Evolutionary conservation across 2,113 vertebrate species (phyloP).

Genomic region (Campylorhamphus procurvoides): DNA sequence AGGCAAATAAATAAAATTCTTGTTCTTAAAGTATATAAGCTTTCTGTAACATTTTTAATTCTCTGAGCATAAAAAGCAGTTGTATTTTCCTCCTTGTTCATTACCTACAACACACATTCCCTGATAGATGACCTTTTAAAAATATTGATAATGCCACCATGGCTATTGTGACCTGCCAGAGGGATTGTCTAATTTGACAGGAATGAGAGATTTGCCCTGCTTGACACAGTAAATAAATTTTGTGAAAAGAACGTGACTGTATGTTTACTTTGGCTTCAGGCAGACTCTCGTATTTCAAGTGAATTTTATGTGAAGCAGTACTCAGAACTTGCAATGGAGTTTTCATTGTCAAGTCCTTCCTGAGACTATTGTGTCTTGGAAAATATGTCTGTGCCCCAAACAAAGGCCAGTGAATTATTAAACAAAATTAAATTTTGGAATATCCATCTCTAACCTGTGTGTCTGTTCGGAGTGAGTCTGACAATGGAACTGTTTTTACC

Average conservation of each 20-base stretch:
- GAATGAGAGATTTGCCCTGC: constrained; percentile 38
- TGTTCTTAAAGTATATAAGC: background rate
- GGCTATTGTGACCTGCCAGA: constrained; percentile 34
- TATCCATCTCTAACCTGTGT: background rate
- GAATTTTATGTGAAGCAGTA: background rate
- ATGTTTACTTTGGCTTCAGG: constrained; percentile 27
- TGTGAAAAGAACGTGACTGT: background rate
- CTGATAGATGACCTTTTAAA: constrained; percentile 66
- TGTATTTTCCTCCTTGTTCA: background rate
- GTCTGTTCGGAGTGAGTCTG: background rate
- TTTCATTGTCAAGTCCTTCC: background rate
- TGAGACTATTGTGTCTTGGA: background rate
- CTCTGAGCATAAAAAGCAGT: background rate
- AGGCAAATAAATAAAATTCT: background rate
- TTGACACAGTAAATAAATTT: constrained; percentile 40
- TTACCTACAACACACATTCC: background rate
- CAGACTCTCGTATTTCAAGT: background rate
- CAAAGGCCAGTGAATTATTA: background rate
- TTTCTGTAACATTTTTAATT: background rate
- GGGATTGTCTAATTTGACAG: constrained; percentile 49
- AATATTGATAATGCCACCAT: constrained; percentile 50
- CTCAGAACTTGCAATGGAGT: background rate
- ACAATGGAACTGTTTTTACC: background rate
- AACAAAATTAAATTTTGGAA: background rate
- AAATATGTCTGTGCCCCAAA: background rate